These are phyloP conservation scores for Sinotaia quadrata DNA, from an alignment of 2,888 invertebrate genomes.

Conservation along the genomic window DNA sequence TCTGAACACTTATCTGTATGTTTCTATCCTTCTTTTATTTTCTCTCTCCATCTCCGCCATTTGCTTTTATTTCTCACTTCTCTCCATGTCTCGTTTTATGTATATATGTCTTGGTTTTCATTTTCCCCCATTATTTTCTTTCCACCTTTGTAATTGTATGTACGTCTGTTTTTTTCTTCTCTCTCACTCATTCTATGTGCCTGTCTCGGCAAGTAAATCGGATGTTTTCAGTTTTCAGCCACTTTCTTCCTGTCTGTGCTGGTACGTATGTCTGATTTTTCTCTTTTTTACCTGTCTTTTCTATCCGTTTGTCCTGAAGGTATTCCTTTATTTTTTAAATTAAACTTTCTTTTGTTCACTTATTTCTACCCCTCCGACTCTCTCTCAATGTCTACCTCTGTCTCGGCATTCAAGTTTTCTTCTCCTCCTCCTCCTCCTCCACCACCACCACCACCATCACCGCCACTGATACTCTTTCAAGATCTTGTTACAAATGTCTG, in stretches of 20 bases:
- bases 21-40: too few relatives aligned
- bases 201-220: conserved; percentile 2
- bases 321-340: background rate
- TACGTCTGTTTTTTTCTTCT: background rate
- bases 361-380: background rate
- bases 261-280: background rate
- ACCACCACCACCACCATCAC: background rate
- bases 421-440: background rate
- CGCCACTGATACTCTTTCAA: background rate
- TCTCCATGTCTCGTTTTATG: too few relatives aligned
- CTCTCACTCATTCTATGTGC: conserved; percentile 9
- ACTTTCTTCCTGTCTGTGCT: background rate
- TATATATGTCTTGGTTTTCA: too few relatives aligned
- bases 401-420: background rate
- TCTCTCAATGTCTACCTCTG: conserved; percentile 7
- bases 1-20: too few relatives aligned
- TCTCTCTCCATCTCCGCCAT: too few relatives aligned
- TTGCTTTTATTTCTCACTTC: too few relatives aligned
- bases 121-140: too few relatives aligned
- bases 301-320: background rate
- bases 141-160: too few relatives aligned
- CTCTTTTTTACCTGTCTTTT: background rate
- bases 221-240: background rate
- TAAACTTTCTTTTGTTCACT: background rate
- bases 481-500: too few relatives aligned